phyloP scores from a whole-genome alignment of 2,797 vertebrate genomes.

The Lepus oiostolus region DNA sequence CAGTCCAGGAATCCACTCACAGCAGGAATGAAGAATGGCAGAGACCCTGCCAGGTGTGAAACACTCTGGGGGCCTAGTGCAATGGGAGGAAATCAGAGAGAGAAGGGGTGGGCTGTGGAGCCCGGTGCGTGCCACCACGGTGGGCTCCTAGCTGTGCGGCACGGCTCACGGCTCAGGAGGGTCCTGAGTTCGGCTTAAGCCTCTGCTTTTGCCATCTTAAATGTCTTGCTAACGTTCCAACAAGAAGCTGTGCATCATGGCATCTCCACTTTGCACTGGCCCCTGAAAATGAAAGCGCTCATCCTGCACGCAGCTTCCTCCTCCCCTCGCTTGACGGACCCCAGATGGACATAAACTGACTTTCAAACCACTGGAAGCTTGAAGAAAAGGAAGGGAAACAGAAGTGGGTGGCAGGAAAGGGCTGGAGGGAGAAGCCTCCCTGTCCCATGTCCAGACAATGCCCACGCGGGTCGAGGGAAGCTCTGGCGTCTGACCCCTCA shows the following conservation, averaged over 20 bases:
- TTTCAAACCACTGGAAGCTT: constrained; percentile 66
- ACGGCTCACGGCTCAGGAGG: not conserved
- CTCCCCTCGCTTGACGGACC: not conserved
- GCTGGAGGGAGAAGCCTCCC: constrained; percentile 64
- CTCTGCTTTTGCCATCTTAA: not conserved
- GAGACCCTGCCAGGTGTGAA: not conserved
- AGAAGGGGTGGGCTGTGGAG: not conserved
- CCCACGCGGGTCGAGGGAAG: constrained; percentile 73
- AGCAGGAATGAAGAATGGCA: not conserved
- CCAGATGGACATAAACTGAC: constrained; percentile 60
- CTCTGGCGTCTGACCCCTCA: constrained; percentile 83
- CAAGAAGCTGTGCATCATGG: not conserved
- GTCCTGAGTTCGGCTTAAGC: not conserved
- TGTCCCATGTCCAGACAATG: constrained; percentile 70
- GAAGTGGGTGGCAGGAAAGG: constrained; percentile 79
- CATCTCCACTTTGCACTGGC: not conserved
- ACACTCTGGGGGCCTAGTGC: not conserved
- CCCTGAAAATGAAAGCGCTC: not conserved
- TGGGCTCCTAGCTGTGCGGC: not conserved
- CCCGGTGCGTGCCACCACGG: not conserved
- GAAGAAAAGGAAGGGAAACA: constrained; percentile 81
- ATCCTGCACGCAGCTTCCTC: not conserved
- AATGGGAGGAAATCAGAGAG: not conserved
- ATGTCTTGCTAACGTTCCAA: not conserved
- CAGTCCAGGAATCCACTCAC: not conserved